Evolutionary conservation across 2,797 vertebrate species (phyloP).

Genomic region (Ataeniobius toweri): DNA sequence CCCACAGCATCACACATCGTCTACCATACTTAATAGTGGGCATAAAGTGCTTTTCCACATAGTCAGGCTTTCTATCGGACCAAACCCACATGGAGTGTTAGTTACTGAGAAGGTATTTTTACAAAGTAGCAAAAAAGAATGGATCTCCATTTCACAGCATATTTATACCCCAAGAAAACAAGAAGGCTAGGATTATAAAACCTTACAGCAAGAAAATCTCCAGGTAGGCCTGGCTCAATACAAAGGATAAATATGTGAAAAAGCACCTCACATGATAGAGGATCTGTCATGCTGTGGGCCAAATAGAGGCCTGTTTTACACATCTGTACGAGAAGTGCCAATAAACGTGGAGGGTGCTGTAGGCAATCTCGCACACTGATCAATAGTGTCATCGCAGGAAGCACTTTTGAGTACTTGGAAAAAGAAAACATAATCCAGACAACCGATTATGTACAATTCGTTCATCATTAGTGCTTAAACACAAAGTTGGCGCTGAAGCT

Average conservation of each 20-base stretch:
- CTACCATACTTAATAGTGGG: too few species aligned
- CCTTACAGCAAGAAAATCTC: neutral
- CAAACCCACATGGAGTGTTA: neutral
- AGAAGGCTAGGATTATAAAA: neutral
- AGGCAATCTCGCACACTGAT: conserved; percentile 20
- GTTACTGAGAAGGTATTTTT: too few species aligned
- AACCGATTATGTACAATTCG: conserved; percentile 54
- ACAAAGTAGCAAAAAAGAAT: neutral
- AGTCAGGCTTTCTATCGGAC: neutral
- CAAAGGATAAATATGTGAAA: neutral
- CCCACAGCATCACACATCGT: neutral
- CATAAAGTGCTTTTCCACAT: neutral
- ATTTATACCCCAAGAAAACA: neutral
- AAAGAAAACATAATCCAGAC: conserved; percentile 32
- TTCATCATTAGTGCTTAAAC: conserved; percentile 46
- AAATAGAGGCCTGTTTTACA: neutral
- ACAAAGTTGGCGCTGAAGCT: conserved; percentile 18
- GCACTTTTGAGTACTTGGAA: conserved; percentile 41
- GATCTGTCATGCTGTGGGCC: neutral
- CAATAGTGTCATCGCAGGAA: conserved; percentile 52
- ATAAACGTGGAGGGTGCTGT: neutral
- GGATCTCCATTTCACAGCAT: neutral
- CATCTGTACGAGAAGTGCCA: neutral
- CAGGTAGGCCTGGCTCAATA: neutral
- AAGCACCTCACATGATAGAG: neutral